Evolutionary conservation across 2,888 invertebrate genomes (phyloP), one percentile per base, ranked within the genome.

Genomic region (Apodemia duryi): DNA sequence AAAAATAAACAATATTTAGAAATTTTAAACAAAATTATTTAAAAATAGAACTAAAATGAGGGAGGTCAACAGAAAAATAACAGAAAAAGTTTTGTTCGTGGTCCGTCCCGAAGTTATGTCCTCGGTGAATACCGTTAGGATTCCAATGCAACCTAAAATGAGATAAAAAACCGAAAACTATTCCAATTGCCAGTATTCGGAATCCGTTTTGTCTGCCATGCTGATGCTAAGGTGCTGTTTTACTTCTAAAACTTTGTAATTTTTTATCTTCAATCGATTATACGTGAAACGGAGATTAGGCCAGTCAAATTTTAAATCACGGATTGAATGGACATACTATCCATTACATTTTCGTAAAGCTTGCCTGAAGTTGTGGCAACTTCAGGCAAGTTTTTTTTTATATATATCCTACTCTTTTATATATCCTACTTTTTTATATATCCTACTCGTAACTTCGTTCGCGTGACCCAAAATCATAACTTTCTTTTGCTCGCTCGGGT

Each of bases 101-200:
- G 85, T 82, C 87, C 82, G 84, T 81, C 80, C 77, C 75, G 73
- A 77, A 89, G 90, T 86, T 91, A 90, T 90, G 91, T 88, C 89
- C 83, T 74, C 72, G 77, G 75, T 78, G 78, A 79, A 85, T 91
- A 89, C 91, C 91, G 91, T 91, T 91, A 91, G 91, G 83, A 91
- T 91, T 84, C 90, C 89, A 80, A 80, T 79, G 76, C 77, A 77
- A 78, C 81, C 80, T 79, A 84, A 89, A 86, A 85, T 77, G 77
- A 76, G 76, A 75, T 78, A 81, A 86, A 85, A 83, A 81, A 78
- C 77, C 78, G 78, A 82, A 87, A 91, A 90, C 91, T 91, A 91
- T 91, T 88, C 89, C 90, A 91, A 91, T 91, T 91, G 91, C 87
- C 90, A 87, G 86, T 81, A 82, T 85, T 80, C 70, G 88, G 91